Conservation (phyloP, 2,113 vertebrate species). For the Eira barbara region DNA sequence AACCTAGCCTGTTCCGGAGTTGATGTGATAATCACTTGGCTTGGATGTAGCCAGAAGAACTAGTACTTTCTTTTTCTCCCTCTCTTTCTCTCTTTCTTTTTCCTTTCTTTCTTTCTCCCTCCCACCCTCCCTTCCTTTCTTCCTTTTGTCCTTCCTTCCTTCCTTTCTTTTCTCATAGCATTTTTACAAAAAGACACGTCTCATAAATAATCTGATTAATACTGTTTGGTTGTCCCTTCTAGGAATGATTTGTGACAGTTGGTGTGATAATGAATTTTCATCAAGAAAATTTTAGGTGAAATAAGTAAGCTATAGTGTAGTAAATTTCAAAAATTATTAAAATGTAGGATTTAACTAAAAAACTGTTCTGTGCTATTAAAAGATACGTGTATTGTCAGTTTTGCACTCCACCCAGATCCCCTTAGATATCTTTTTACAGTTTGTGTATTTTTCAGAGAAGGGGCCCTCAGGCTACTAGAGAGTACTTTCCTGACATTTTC, state of each 20-base stretch:
- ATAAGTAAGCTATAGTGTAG: background rate
- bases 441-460: background rate
- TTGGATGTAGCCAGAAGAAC: background rate
- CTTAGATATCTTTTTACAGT: background rate
- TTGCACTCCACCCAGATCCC: background rate
- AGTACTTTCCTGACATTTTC: background rate
- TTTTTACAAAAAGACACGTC: background rate
- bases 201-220: background rate
- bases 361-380: background rate
- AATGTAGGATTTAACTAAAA: background rate
- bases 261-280: background rate
- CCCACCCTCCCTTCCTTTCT: fast-evolving
- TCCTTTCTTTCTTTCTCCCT: fast-evolving
- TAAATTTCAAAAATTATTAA: background rate
- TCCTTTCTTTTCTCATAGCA: background rate
- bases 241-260: background rate
- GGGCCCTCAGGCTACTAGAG: background rate
- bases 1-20: background rate
- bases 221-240: background rate
- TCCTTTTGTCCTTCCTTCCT: background rate
- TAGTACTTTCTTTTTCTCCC: background rate
- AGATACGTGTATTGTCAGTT: background rate
- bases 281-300: background rate
- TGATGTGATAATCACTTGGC: background rate
- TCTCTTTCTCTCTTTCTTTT: fast-evolving